These are phyloP conservation scores for Halcyon malimbica DNA, from an alignment of 2,113 vertebrate genomes.

Conservation along the genomic window DNA sequence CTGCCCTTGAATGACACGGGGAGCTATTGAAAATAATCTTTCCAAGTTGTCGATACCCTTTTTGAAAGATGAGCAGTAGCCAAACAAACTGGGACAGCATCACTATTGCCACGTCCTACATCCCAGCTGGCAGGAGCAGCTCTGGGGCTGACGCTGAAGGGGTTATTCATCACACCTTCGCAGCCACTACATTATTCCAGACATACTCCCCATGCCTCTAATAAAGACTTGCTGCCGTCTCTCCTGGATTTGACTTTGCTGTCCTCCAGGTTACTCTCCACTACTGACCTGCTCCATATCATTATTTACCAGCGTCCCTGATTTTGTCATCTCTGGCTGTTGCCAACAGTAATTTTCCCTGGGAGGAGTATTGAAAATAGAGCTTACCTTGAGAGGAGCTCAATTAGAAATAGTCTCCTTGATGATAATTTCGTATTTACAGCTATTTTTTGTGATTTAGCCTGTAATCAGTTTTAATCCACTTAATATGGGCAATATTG, in stretches of 20 bases:
- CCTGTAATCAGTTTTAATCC: constrained; percentile 15
- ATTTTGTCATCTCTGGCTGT: neutral
- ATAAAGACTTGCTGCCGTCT: neutral
- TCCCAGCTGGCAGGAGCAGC: neutral
- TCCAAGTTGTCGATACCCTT: neutral
- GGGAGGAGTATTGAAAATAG: neutral
- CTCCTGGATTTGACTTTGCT: neutral
- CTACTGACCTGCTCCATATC: neutral
- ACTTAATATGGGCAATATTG: neutral
- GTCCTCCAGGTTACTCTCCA: neutral
- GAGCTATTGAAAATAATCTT: constrained; percentile 30
- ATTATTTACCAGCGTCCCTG: neutral
- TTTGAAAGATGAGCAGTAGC: neutral
- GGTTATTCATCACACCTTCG: neutral
- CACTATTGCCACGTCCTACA: neutral
- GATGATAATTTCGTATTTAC: constrained; percentile 5
- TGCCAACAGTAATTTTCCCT: neutral
- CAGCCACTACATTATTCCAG: neutral
- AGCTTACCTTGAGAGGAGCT: neutral
- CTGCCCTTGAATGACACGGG: constrained; percentile 40
- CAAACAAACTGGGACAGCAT: neutral
- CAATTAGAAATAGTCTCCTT: neutral
- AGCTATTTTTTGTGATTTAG: neutral
- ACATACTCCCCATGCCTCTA: neutral
- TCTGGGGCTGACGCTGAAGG: neutral